These are phyloP conservation scores for Eustalomyia histrio DNA, from an alignment of 2,888 invertebrate species.

Conservation along the genomic window DNA sequence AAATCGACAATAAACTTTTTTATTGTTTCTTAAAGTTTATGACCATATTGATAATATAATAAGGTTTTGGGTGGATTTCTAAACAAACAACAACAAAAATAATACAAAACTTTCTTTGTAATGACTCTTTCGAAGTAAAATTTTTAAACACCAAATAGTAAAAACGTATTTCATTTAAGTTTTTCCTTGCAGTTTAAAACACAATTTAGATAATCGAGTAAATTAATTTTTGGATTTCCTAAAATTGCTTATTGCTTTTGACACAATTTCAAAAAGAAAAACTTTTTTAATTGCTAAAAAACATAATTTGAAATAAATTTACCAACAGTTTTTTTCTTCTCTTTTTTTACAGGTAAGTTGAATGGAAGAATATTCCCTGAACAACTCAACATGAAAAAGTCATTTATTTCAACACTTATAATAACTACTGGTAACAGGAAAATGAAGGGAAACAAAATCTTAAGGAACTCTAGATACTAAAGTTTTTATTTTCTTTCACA, in stretches of 20 bases:
- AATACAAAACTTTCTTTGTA: too few species aligned
- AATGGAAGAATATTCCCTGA: constrained; percentile 9
- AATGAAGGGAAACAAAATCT: constrained; percentile 12
- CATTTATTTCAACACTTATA: constrained; percentile 29
- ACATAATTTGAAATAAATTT: constrained; percentile 36
- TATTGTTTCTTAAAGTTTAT: too few species aligned
- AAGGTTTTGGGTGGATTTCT: too few species aligned
- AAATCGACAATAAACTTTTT: too few species aligned
- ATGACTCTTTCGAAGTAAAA: too few species aligned
- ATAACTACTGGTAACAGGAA: neutral
- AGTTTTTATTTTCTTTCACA: constrained; percentile 21
- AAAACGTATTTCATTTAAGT: too few species aligned
- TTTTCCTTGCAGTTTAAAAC: too few species aligned
- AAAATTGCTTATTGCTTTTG: constrained; percentile 23
- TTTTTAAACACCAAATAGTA: too few species aligned
- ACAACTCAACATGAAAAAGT: neutral
- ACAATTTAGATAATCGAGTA: too few species aligned
- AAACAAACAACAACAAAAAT: too few species aligned
- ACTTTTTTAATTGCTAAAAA: constrained; percentile 41
- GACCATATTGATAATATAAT: too few species aligned
- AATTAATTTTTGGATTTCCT: neutral
- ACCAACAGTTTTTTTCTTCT: constrained; percentile 21
- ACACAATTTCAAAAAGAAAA: constrained; percentile 33
- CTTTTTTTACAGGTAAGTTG: constrained; percentile 59
- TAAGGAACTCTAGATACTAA: constrained; percentile 26